Evolutionary conservation across 2,888 invertebrate species (phyloP).

Genomic region (Galeruca laticollis): DNA sequence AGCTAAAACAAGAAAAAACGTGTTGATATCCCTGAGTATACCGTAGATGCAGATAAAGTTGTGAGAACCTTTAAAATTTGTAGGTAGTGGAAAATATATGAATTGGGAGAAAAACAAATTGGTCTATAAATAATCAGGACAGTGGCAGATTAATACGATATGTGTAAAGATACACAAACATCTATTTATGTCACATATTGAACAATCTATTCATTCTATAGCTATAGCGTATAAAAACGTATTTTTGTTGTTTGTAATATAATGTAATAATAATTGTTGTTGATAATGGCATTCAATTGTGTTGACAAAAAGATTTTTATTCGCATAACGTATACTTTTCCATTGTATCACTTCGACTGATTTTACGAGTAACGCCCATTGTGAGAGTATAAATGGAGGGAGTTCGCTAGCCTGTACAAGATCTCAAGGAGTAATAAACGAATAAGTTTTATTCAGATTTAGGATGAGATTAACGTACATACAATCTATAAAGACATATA

Average conservation of each 20-base stretch:
- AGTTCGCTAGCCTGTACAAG: background rate
- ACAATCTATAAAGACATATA: constrained; percentile 11
- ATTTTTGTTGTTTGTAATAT: background rate
- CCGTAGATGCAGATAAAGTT: too few relatives aligned
- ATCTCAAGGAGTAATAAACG: constrained; percentile 14
- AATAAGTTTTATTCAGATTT: constrained; percentile 14
- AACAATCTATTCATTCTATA: too few relatives aligned
- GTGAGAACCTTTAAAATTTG: too few relatives aligned
- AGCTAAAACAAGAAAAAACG: too few relatives aligned
- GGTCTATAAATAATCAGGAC: too few relatives aligned
- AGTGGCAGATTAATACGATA: too few relatives aligned
- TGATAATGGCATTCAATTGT: background rate
- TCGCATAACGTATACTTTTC: background rate
- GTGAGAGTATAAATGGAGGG: background rate
- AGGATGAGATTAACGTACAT: constrained; percentile 15
- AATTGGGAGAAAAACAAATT: too few relatives aligned
- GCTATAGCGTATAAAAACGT: too few relatives aligned
- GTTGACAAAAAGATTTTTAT: background rate
- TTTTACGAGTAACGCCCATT: constrained; percentile 9
- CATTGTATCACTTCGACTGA: background rate
- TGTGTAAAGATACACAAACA: too few relatives aligned
- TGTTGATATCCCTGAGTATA: too few relatives aligned
- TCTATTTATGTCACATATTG: too few relatives aligned
- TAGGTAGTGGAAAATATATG: too few relatives aligned
- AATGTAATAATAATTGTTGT: background rate